Base-by-base conservation (phyloP, 23 tunicate species). In the Botrylloides violaceus region DNA sequence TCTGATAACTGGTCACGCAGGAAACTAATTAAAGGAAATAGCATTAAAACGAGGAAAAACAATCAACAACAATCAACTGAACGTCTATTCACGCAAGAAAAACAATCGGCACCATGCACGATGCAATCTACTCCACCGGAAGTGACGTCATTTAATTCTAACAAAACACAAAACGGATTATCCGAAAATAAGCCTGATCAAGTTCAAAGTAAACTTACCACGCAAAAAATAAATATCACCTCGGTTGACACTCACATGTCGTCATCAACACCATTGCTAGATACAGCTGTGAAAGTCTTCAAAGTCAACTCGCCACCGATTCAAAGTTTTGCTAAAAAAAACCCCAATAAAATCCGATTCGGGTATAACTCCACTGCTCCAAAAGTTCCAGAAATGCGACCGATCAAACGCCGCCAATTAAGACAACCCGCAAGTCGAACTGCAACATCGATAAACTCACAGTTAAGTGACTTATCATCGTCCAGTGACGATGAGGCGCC, bases 401-500 rank as follows among this genome's bases (percentile, higher is more conserved):
- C 26, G 34, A 63, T 63, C 9, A 33, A 34, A 3, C 70, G 70
- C 3, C 32, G 70, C 26, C 70, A 63, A 34, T 63, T 63, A 28
- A 33, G 70, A 25, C 70, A 63, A 28, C 19, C 32, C 36, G 29
- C 62, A 58, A 58, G 26, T 23, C 62, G 62, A 9, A 29, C 26
- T 4, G 32, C 29, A 9, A 29, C 4, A 3, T 7, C 70, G 4
- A 4, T 27, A 7, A 3, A 4, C 20, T 3, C 32, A 33, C 35
- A 33, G 32, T 33, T 28, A 3, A 34, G 33, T 28, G 36, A 63
- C 35, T 21, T 4, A 23, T 27, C 70, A 3, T 63, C 70, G 29
- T 63, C 70, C 18, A 63, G 70, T 28, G 70, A 63, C 33, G 70
- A 63, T 4, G 70, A 63, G 20, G 29, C 70, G 4, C 35, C 70